Base-by-base conservation (phyloP, 2,888 invertebrate species). In the Acanthosoma haemorrhoidale region DNA sequence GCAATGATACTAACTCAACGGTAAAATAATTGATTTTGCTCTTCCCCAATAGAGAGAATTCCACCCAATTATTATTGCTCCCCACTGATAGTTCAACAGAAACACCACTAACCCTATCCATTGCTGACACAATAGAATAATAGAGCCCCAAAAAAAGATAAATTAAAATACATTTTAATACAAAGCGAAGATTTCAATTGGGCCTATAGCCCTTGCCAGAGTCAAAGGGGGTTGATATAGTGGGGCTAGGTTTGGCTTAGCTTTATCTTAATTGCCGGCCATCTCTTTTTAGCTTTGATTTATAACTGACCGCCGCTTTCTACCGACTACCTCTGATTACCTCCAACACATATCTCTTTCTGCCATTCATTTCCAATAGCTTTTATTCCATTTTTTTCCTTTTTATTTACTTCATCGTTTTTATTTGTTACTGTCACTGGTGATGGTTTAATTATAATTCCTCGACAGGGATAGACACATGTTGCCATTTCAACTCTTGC, bases 341-440 rank as follows among this genome's bases (percentile, higher is more conserved):
- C 51, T 25, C 13, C 51, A 21, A 6, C 51, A 25, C 51, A 51
- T 51, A 51, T 51, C 51, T 51, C 51, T 51, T 5, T n/a, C 51
- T 51, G 25, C 51, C 51, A 25, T 51, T 51, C 51, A 51, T 51
- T 51, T 51, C 51, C 51, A 51, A 51, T 51, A 51, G 51, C 51
- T 25, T 25, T 51, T 25, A 51, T 51, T 51, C n/a, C n/a, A n/a
- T 51, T 51, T 51, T 25, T 51, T 51, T 51, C 21, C 51, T n/a
- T 25, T 25, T 25, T 25, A 25, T 25, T 51, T 51, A 25, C 51
- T 51, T 51, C n/a, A n/a, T n/a, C n/a, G n/a, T n/a, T n/a, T n/a
- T n/a, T n/a, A n/a, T n/a, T n/a, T n/a, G n/a, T n/a, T n/a, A n/a
- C n/a, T n/a, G n/a, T n/a, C n/a, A n/a, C n/a, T n/a, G n/a, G n/a